These are phyloP conservation scores for Cantharis flavilabris DNA, from an alignment of 2,888 invertebrate species.

Conservation along the genomic window DNA sequence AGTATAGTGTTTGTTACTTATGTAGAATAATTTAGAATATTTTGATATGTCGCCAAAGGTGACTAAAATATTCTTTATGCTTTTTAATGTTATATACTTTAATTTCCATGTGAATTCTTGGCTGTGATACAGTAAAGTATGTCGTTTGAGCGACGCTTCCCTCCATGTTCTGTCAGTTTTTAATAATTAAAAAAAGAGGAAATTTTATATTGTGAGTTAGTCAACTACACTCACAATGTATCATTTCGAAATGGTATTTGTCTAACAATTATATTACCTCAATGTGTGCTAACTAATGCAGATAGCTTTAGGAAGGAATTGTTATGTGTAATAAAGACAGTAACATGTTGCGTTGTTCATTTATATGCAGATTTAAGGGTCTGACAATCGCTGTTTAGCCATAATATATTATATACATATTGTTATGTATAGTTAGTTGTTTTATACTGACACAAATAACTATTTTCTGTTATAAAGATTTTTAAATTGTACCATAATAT, in stretches of 20 bases:
- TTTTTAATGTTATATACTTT: conserved; percentile 47
- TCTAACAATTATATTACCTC: conserved; percentile 48
- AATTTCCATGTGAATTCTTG: conserved; percentile 57
- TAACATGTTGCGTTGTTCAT: conserved; percentile 28
- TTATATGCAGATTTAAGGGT: conserved; percentile 29
- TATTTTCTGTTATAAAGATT: conserved; percentile 28
- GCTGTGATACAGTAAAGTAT: conserved; percentile 58
- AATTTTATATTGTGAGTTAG: conserved; percentile 4
- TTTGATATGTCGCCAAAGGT: conserved; percentile 28
- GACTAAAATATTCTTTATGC: conserved; percentile 41
- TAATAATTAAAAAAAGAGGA: conserved; percentile 2
- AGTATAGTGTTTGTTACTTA: conserved; percentile 47
- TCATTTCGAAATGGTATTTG: conserved; percentile 11
- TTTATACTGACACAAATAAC: conserved; percentile 32
- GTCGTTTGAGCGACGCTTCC: conserved; percentile 53
- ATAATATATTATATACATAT: conserved; percentile 31
- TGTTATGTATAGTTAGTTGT: conserved; percentile 30
- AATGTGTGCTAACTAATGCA: conserved; percentile 46
- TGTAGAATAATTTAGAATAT: conserved; percentile 43
- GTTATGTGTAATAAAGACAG: conserved; percentile 22
- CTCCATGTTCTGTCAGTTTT: conserved; percentile 45
- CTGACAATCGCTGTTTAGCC: conserved; percentile 32
- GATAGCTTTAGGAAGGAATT: conserved; percentile 30
- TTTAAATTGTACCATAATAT: conserved; percentile 22
- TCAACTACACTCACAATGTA: conserved; percentile 1